A percentile compares a stretch with the other conserved stretches of the same genome.
These are phyloP conservation scores for Masticophis lateralis DNA, from an alignment of 2,797 vertebrate genomes.

Conservation along the genomic window DNA sequence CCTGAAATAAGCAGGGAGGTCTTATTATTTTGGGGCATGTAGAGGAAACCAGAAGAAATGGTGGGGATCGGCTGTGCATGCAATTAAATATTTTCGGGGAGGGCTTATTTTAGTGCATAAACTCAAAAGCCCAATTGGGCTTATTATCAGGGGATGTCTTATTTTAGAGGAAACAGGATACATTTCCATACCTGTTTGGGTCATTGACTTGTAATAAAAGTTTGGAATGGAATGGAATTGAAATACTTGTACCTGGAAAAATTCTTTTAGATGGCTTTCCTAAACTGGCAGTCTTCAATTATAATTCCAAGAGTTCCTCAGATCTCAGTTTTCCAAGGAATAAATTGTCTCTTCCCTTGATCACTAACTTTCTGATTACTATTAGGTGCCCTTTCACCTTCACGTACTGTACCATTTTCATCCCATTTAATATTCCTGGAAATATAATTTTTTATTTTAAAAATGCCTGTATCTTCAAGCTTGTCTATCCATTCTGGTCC, in stretches of 20 bases:
- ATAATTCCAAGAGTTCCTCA: not conserved
- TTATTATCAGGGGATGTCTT: no score
- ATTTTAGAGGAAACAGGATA: no score
- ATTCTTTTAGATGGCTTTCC: not conserved
- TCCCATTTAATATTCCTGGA: not conserved
- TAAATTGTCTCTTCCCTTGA: not conserved
- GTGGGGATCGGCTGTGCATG: no score
- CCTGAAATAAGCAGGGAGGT: no score
- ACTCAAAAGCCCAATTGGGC: no score
- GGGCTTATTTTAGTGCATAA: no score
- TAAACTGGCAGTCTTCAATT: not conserved
- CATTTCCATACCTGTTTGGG: not conserved
- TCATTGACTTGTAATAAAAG: not conserved
- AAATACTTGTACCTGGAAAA: not conserved
- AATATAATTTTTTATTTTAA: not conserved
- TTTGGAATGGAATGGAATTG: not conserved
- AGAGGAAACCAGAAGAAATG: no score
- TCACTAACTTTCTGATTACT: not conserved
- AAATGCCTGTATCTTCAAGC: not conserved
- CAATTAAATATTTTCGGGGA: no score
- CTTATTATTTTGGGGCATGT: no score
- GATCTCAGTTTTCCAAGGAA: not conserved
- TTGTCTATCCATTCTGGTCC: not conserved
- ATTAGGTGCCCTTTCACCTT: not conserved
- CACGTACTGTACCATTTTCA: not conserved